A percentile compares a stretch with the other conserved stretches of the same genome.
These are phyloP conservation scores for Anoplius nigerrimus DNA, from an alignment of 2,888 invertebrate genomes.

Conservation along the genomic window DNA sequence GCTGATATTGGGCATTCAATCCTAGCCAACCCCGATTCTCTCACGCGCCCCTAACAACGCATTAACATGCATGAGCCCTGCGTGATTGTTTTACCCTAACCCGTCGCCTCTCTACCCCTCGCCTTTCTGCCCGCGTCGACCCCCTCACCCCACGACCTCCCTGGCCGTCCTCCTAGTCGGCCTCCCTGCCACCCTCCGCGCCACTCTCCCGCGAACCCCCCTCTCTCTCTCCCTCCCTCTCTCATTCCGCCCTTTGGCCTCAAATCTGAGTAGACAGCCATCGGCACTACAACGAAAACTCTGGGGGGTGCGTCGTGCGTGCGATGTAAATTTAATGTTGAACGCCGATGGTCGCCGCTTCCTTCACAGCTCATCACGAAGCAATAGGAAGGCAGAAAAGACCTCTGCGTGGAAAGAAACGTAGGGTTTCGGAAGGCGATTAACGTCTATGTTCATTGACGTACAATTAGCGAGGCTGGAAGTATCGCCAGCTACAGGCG, in stretches of 20 bases:
- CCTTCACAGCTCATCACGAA: background rate
- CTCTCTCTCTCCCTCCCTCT: constrained; percentile 12
- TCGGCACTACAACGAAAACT: constrained; percentile 51
- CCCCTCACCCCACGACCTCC: constrained; percentile 19
- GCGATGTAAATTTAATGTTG: constrained; percentile 67
- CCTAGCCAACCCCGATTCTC: constrained; percentile 65
- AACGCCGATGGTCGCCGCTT: constrained; percentile 56
- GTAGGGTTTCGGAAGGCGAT: too few relatives aligned
- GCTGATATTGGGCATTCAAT: constrained; percentile 71
- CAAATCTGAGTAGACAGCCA: constrained; percentile 65
- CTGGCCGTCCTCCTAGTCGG: constrained; percentile 21
- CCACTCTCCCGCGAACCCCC: constrained; percentile 22
- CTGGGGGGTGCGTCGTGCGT: constrained; percentile 51
- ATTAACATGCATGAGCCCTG: constrained; percentile 75
- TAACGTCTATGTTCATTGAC: too few relatives aligned
- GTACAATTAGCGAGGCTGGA: background rate
- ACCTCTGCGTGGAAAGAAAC: background rate
- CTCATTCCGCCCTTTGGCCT: constrained; percentile 30
- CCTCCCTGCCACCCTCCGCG: background rate
- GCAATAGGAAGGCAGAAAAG: background rate
- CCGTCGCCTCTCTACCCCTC: constrained; percentile 36
- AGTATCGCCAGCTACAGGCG: background rate
- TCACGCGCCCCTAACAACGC: constrained; percentile 71
- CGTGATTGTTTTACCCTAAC: constrained; percentile 74
- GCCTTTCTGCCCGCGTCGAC: background rate